Evolutionary conservation across 2,797 vertebrate genomes (phyloP), one percentile per base, ranked within the genome.

Genomic region (Chelon auratus): DNA sequence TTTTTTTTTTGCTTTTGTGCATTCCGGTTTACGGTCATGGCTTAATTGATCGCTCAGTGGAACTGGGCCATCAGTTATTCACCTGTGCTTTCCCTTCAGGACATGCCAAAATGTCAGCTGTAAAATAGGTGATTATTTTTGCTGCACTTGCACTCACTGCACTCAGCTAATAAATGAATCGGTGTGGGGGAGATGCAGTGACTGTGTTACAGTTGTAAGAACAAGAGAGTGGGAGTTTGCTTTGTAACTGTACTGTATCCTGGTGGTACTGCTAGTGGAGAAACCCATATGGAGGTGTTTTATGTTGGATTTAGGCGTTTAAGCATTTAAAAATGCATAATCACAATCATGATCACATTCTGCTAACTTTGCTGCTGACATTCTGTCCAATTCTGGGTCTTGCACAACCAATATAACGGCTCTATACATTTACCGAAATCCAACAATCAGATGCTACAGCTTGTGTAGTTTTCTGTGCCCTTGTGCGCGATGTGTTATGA

Each of bases 221-320:
- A 43, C 64, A 58, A 64, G 6, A 65, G 72, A 69, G 73, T 80
- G 62, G 77, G 77, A 61, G 43, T 42, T 42, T 14, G 20, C 45
- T 30, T 42, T 63, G 81, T 68, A 72, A 62, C 66, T 58, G 77
- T 59, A 40, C n/a, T 59, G 52, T 47, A 47, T 26, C 47, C 24
- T 18, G 39, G 30, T 72, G 24, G 8, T 30, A 13, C 6, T 64
- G 20, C 33, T 6, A 8, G 22, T 53, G 43, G 39, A 56, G 22
- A 36, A 47, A 48, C 45, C 1, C 36, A 45, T 22, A n/a, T 42
- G 18, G 48, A 53, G 45, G 47, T 9, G 17, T 10, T 50, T 40
- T 12, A 40, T 40, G 39, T 13, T 10, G 4, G 39, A 40, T 4
- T 11, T 13, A 12, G 24, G 24, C 2, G 4, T 26, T 26, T 26